Evolutionary conservation across 2,113 vertebrate genomes (phyloP), one percentile per base, ranked within the genome.

Genomic region (Eubucco bourcierii): DNA sequence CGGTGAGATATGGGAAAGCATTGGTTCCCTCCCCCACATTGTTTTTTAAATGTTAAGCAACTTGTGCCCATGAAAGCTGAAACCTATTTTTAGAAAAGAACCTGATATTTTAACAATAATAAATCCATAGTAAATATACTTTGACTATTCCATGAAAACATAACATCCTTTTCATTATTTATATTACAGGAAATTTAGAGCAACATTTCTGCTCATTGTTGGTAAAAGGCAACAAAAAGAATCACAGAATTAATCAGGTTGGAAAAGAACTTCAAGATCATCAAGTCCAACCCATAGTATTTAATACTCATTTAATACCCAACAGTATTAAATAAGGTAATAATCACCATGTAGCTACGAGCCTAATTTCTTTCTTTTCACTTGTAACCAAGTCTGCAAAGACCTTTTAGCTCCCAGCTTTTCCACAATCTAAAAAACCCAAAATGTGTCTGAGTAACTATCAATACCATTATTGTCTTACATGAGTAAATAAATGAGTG

Each of bases 401-500:
- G 78, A 88, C 55, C 61, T 79, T 92, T 92, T 59, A 86, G 53
- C 8, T 9, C 44, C 18, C 27, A 80, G 84, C 39, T 92, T 90
- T 73, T 66, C 37, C 44, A 80, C 5, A 72, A 72, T 34, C 33
- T 70, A 79, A 59, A 8, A 11, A 89, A 77, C 68, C 28, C 20
- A 89, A 90, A 94, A 50, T 0, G 0, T 60, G 75, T 66, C 88
- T 10, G 18, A 68, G 65, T 87, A 95, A 80, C 88, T 74, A 84
- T 34, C 41, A 90, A 92, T 74, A 95, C 46, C 73, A 77, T 88
- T 95, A 94, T 81, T 93, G 63, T 73, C 85, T 95, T 85, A 87
- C 79, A 74, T n/a, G 88, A 96, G 92, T 96, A 96, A 96, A 97
- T 90, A 97, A 95, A 90, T 47, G 71, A 73, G 58, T 72, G 27